phyloP scores from a whole-genome alignment of 2,797 vertebrate species.

The Linurgus olivaceus region DNA sequence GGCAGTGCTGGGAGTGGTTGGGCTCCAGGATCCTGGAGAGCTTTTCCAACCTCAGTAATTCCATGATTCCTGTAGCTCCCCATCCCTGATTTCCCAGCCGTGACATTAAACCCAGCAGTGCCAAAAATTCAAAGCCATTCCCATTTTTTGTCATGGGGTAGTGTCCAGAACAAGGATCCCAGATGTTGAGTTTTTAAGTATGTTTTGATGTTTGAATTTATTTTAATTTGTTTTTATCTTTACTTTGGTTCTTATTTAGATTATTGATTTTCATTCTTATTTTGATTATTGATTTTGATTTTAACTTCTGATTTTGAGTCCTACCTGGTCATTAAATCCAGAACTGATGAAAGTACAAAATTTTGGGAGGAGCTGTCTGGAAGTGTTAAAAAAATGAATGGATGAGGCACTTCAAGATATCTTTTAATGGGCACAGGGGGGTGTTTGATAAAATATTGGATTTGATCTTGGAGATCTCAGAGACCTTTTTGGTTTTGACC shows the following conservation, averaged over 20 bases:
- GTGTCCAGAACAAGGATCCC: background rate
- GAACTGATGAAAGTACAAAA: background rate
- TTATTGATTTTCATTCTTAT: background rate
- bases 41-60: background rate
- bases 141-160: background rate
- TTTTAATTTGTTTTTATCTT: background rate
- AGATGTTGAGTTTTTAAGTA: background rate
- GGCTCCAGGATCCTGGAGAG: no score
- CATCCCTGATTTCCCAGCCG: no score
- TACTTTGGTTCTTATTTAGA: background rate
- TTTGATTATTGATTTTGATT: background rate
- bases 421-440: background rate
- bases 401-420: background rate
- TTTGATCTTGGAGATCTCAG: background rate
- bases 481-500: background rate
- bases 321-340: background rate
- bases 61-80: no score
- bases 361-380: background rate
- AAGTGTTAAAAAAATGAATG: background rate
- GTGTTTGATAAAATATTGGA: background rate
- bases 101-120: rapidly evolving
- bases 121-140: background rate
- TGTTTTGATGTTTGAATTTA: background rate
- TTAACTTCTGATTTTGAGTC: background rate
- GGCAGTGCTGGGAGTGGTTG: background rate